These are phyloP conservation scores for Phaethon lepturus DNA, from an alignment of 2,113 vertebrate genomes.

Conservation along the genomic window DNA sequence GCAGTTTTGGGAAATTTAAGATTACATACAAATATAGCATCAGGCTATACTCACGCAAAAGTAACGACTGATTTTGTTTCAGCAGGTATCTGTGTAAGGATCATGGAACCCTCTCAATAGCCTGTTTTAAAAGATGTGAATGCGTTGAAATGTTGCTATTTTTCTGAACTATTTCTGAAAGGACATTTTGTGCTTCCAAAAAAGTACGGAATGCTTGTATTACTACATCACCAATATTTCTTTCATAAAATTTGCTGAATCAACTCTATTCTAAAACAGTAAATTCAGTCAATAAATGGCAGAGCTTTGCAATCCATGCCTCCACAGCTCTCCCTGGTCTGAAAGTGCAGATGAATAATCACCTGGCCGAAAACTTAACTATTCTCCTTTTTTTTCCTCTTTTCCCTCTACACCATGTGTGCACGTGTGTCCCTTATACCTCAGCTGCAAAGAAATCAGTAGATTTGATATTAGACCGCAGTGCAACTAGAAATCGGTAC, in stretches of 20 bases:
- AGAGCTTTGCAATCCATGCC: background rate
- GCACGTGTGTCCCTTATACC: background rate
- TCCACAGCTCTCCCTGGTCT: background rate
- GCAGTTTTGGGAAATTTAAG: background rate
- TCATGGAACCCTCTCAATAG: accelerated
- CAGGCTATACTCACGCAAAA: background rate
- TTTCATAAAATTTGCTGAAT: background rate
- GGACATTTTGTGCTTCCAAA: background rate
- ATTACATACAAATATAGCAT: background rate
- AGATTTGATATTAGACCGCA: background rate
- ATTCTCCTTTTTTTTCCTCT: background rate
- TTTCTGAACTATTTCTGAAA: background rate
- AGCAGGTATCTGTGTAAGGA: background rate
- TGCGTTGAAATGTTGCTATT: background rate
- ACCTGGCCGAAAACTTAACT: background rate
- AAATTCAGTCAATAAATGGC: background rate
- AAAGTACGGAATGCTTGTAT: background rate
- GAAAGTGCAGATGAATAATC: background rate
- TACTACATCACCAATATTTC: background rate
- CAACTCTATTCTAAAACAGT: background rate
- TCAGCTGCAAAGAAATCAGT: background rate
- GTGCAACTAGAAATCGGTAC: background rate
- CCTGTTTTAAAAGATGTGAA: background rate
- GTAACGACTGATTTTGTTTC: background rate
- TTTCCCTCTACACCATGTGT: background rate